Evolutionary conservation across 2,113 vertebrate species (phyloP), one percentile per base, ranked within the genome.

Genomic region (Cricetomys ansorgei): DNA sequence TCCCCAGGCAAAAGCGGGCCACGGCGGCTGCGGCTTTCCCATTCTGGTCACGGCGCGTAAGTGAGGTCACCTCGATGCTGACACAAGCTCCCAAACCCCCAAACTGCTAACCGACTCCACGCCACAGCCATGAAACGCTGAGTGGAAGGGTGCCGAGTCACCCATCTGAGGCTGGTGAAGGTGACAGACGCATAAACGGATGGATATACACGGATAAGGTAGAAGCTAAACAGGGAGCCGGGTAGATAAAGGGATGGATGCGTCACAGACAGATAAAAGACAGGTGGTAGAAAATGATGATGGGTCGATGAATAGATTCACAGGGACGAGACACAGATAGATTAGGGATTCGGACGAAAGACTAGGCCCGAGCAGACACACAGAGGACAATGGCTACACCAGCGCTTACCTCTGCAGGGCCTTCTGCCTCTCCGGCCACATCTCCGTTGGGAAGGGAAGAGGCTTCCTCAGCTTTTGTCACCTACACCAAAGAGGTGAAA

Each of bases 381-480:
- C 69, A 27, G 69, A 77, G n/a, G 45, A 85, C 31, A 12, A 11
- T 0, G 37, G 43, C 96, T 79, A 62, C 0, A 12, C 48, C 55
- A 59, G 2, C 27, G 7, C 97, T 98, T 95, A 97, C 96, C 97
- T 98, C 97, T 27, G 65, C 2, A 19, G 85, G 1, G 29, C 96
- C 84, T 79, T 85, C 95, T 1, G 92, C 83, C 97, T 98, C 97
- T 80, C 91, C 97, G 5, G 11, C 88, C 93, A 97, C 83, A 0
- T 97, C 94, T 2, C 96, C 97, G 10, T 97, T 98, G 93, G 95
- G 96, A 70, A 97, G 91, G 43, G 95, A 93, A 67, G 94, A 15
- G 9, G 75, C 50, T 69, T 96, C 97, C 93, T 89, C 94, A 0
- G 90, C 89, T 92, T 98, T 91, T n/a, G 80, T 73, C 91, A 96